Percentiles rank a stretch among this genome's conserved stretches.
These are phyloP conservation scores for Porites lutea DNA, from an alignment of 64 coral and sea anemone genomes.

Conservation along the genomic window DNA sequence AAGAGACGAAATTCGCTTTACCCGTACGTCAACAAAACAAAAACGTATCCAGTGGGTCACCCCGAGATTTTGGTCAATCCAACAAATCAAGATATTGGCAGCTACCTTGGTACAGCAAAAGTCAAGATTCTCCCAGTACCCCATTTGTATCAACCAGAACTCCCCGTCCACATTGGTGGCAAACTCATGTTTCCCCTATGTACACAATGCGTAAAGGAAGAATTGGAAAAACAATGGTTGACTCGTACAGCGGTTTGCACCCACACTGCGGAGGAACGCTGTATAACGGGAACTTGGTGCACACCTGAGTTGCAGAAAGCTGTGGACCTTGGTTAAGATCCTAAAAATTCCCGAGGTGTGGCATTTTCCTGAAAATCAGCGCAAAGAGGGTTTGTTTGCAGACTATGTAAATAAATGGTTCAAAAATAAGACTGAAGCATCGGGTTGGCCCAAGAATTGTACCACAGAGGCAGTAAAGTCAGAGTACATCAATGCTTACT, in stretches of 20 bases:
- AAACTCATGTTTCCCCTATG: conserved; percentile 17
- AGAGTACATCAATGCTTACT: neutral
- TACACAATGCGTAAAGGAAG: neutral
- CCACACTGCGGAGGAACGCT: conserved; percentile 1
- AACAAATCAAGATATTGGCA: neutral
- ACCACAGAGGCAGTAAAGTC: neutral
- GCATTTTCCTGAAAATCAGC: neutral
- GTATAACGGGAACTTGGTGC: neutral
- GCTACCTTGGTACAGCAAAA: neutral
- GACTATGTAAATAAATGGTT: neutral
- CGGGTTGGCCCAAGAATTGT: neutral
- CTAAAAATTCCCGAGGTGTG: conserved; percentile 11
- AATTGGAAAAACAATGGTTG: neutral
- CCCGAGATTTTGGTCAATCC: neutral
- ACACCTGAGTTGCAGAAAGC: neutral
- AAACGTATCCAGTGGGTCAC: neutral
- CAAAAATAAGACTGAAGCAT: neutral
- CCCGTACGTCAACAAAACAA: neutral
- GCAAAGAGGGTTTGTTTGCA: neutral
- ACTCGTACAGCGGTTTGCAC: neutral
- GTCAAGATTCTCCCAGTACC: neutral
- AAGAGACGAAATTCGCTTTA: neutral
- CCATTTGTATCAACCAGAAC: neutral
- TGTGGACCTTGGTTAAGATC: neutral
- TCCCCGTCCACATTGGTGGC: neutral